Percentiles rank a stretch among this genome's conserved stretches.
Evolutionary conservation across 2,113 vertebrate genomes (phyloP).

Genomic region (Lanius collurio): DNA sequence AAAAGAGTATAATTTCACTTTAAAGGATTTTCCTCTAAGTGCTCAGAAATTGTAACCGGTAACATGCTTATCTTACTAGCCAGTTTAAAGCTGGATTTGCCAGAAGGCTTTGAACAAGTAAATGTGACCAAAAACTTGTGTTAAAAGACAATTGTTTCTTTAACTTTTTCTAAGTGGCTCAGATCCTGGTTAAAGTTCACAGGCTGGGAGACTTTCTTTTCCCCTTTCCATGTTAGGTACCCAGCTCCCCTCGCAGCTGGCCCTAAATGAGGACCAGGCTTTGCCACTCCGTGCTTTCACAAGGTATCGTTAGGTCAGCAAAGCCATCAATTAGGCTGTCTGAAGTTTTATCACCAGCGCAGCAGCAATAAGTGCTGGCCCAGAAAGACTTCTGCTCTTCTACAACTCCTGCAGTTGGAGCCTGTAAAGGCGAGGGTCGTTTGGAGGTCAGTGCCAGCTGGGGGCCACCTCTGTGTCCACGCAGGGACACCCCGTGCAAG

Average conservation of each 20-base stretch:
- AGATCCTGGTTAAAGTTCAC: slow-evolving; percentile 77
- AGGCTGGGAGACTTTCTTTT: slow-evolving; percentile 63
- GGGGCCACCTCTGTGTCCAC: slow-evolving; percentile 84
- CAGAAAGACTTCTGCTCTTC: slow-evolving; percentile 88
- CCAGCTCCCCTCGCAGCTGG: slow-evolving; percentile 90
- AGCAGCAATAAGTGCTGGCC: slow-evolving; percentile 91
- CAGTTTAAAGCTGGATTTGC: slow-evolving; percentile 28
- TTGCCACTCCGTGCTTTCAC: slow-evolving; percentile 89
- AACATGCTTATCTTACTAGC: not conserved
- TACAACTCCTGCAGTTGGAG: slow-evolving; percentile 86
- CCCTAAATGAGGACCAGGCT: slow-evolving; percentile 98
- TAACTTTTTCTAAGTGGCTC: slow-evolving; percentile 61
- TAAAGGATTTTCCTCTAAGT: slow-evolving; percentile 41
- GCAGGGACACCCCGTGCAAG: slow-evolving; percentile 73
- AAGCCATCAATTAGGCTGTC: slow-evolving; percentile 99
- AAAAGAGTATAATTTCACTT: slow-evolving; percentile 8
- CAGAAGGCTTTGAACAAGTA: slow-evolving; percentile 21
- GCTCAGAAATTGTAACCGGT: not conserved
- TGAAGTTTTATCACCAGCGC: slow-evolving; percentile 99
- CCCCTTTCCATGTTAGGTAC: slow-evolving; percentile 73
- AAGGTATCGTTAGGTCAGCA: slow-evolving; percentile 98
- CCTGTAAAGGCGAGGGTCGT: slow-evolving; percentile 89
- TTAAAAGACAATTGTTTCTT: slow-evolving; percentile 40
- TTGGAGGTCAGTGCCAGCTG: slow-evolving; percentile 91
- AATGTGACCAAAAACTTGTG: not conserved